Conservation (phyloP, 2,888 invertebrate genomes). For the Eudiplozoon nipponicum region DNA sequence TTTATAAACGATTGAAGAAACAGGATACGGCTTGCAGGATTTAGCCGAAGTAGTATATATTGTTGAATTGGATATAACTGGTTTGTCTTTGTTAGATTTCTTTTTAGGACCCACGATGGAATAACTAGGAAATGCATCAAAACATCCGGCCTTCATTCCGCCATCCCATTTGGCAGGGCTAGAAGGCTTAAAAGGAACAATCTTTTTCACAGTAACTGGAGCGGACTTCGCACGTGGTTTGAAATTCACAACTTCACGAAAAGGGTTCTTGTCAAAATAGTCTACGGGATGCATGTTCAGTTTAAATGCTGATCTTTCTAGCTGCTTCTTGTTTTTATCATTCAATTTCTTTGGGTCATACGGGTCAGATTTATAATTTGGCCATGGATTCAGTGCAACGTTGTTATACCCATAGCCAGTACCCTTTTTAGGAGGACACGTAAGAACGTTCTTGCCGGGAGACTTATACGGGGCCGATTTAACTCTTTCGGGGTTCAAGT, state of each 20-base stretch:
- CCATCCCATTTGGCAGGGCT: constrained; percentile 25
- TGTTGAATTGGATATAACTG: constrained; percentile 24
- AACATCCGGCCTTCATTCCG: constrained; percentile 25
- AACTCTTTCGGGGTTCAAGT: constrained; percentile 20
- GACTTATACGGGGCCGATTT: too few species aligned
- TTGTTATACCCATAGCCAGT: constrained; percentile 27
- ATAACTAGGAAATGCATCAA: constrained; percentile 26
- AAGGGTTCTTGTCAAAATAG: constrained; percentile 25
- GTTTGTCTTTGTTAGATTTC: constrained; percentile 19
- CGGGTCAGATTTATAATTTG: constrained; percentile 22
- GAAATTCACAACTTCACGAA: constrained; percentile 19
- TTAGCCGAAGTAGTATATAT: too few species aligned
- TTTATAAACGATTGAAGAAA: constrained; percentile 23
- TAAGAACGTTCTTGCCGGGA: constrained; percentile 24
- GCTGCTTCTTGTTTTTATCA: constrained; percentile 20
- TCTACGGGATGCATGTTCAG: constrained; percentile 24
- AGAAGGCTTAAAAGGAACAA: constrained; percentile 25
- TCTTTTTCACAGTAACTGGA: constrained; percentile 17
- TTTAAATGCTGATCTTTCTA: constrained; percentile 22
- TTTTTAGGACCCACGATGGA: constrained; percentile 21
- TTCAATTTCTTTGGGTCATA: constrained; percentile 21
- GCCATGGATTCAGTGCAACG: constrained; percentile 23
- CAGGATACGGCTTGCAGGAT: constrained; percentile 24
- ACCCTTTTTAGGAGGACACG: constrained; percentile 26
- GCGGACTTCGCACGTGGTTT: constrained; percentile 5